These are phyloP conservation scores for Monopterus albus DNA, from an alignment of 2,113 vertebrate species.

Conservation along the genomic window DNA sequence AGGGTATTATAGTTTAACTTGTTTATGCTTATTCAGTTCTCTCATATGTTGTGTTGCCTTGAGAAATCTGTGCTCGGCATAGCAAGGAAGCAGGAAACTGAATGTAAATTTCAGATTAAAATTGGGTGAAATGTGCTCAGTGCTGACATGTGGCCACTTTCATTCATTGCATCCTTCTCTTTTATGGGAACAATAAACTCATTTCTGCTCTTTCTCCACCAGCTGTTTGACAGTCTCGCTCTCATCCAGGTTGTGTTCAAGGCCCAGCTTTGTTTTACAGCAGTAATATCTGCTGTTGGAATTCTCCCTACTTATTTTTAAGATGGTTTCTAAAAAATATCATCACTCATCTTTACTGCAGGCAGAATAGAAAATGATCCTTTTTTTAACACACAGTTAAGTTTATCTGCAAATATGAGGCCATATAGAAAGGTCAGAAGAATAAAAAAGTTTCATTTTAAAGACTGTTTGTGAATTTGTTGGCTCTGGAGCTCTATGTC, in stretches of 20 bases:
- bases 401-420: background rate
- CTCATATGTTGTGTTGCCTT: constrained; percentile 10
- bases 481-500: no score
- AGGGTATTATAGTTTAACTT: no score
- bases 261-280: constrained; percentile 30
- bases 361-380: constrained; percentile 7
- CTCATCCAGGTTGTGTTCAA: no score
- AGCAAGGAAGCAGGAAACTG: constrained; percentile 8
- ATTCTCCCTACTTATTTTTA: constrained; percentile 39
- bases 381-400: constrained; percentile 5
- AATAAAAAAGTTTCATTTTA: constrained; percentile 12
- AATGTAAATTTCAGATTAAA: constrained; percentile 42
- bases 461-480: background rate
- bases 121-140: constrained; percentile 46
- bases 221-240: background rate
- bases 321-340: constrained; percentile 14
- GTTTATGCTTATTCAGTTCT: no score
- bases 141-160: constrained; percentile 48
- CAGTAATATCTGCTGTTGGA: constrained; percentile 23
- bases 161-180: constrained; percentile 23
- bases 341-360: constrained; percentile 40
- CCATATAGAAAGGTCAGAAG: constrained; percentile 4
- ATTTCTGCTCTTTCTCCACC: constrained; percentile 3
- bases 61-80: constrained; percentile 27
- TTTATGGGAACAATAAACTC: constrained; percentile 46